Conservation (phyloP, 1,140 invertebrate species). For the Trypoxylus dichotomus region DNA sequence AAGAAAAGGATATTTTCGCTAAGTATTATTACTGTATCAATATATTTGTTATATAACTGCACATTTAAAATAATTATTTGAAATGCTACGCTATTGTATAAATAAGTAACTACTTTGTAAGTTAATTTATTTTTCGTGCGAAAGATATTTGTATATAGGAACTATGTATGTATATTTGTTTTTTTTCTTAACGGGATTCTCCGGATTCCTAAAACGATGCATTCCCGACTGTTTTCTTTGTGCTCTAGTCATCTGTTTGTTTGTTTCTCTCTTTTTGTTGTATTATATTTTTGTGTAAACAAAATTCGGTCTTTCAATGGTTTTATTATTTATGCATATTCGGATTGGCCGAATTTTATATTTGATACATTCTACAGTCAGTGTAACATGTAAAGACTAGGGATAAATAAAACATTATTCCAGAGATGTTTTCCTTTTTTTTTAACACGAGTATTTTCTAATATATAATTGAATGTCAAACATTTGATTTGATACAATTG, state of each 20-base stretch:
- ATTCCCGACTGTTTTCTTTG: conserved; percentile 23
- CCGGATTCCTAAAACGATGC: conserved; percentile 13
- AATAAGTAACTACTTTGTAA: conserved; percentile 10
- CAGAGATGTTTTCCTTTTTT: neutral
- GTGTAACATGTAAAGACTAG: conserved; percentile 24
- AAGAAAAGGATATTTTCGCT: neutral
- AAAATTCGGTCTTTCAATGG: neutral
- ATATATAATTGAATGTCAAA: no score
- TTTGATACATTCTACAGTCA: conserved; percentile 25
- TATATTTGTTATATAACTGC: conserved; percentile 13
- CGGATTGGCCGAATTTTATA: conserved; percentile 10
- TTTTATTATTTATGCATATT: conserved; percentile 5
- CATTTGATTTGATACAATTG: no score
- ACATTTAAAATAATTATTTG: conserved; percentile 17
- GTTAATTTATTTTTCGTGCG: conserved; percentile 12
- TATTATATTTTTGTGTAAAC: neutral
- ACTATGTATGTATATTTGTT: conserved; percentile 4
- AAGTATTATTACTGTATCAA: conserved; percentile 9
- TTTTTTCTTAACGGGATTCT: conserved; percentile 1
- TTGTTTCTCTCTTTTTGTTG: neutral
- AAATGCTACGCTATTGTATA: neutral
- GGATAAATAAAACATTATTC: conserved; percentile 26
- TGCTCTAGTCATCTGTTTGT: conserved; percentile 18
- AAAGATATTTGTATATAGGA: conserved; percentile 20
- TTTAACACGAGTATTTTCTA: no score